Conservation (phyloP, 2,113 vertebrate species). For the Gavia stellata region DNA sequence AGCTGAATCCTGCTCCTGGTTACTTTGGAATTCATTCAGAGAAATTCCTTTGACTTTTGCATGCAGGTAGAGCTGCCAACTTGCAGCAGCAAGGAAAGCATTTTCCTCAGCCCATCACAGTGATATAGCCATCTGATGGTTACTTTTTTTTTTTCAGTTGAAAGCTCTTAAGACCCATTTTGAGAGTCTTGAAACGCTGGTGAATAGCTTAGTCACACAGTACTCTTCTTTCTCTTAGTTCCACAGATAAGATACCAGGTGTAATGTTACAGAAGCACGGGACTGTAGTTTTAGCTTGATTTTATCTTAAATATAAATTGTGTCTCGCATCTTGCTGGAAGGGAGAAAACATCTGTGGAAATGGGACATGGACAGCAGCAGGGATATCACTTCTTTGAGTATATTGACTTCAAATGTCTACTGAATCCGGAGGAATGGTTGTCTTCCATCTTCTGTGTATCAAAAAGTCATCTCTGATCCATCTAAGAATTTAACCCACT, state of each 20-base stretch:
- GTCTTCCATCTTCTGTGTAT: neutral
- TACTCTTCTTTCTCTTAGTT: neutral
- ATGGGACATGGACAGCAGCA: neutral
- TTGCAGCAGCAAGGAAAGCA: neutral
- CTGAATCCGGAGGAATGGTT: neutral
- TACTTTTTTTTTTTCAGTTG: neutral
- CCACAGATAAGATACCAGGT: accelerated
- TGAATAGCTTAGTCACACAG: neutral
- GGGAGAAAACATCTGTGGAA: neutral
- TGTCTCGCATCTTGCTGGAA: neutral
- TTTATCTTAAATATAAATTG: neutral
- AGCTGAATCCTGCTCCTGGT: accelerated
- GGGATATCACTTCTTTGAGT: neutral
- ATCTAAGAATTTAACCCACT: neutral
- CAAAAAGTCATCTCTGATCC: neutral
- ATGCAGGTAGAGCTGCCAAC: neutral
- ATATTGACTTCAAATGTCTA: neutral
- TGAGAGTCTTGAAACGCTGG: neutral
- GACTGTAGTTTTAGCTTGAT: neutral
- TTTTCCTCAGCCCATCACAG: neutral
- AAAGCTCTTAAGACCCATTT: neutral
- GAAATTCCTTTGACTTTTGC: neutral
- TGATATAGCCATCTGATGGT: neutral
- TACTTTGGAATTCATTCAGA: neutral
- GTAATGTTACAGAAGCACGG: neutral